These are phyloP conservation scores for Idaea straminata DNA, from an alignment of 2,888 invertebrate species.

Conservation along the genomic window DNA sequence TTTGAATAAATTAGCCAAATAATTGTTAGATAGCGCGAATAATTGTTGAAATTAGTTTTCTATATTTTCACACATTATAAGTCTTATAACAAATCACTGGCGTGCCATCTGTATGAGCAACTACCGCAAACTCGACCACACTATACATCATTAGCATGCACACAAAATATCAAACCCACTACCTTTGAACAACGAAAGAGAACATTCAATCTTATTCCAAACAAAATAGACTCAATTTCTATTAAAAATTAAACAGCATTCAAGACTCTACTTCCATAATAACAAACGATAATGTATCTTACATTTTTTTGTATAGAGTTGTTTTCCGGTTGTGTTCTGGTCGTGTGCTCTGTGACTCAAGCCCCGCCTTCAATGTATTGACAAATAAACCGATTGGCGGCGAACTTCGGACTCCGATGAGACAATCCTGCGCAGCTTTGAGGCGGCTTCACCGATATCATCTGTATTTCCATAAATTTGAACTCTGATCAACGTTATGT, in stretches of 20 bases:
- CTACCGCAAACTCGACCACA: slow-evolving; percentile 73
- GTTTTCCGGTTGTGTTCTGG: slow-evolving; percentile 27
- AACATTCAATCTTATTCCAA: slow-evolving; percentile 41
- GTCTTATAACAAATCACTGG: slow-evolving; percentile 60
- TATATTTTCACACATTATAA: slow-evolving; percentile 47
- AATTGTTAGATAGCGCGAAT: background rate
- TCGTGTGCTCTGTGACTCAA: slow-evolving; percentile 34
- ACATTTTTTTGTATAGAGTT: slow-evolving; percentile 26
- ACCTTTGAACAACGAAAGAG: slow-evolving; percentile 29
- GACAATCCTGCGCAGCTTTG: slow-evolving; percentile 71
- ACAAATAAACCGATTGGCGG: slow-evolving; percentile 72
- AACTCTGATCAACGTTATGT: slow-evolving; percentile 32
- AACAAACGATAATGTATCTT: slow-evolving; percentile 35
- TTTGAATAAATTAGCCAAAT: background rate
- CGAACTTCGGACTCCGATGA: slow-evolving; percentile 43
- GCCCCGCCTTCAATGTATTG: slow-evolving; percentile 65
- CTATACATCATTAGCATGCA: slow-evolving; percentile 73
- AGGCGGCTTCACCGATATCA: slow-evolving; percentile 53
- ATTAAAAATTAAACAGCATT: slow-evolving; percentile 16
- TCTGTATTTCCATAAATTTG: slow-evolving; percentile 42
- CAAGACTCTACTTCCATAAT: slow-evolving; percentile 21
- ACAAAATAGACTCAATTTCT: slow-evolving; percentile 41
- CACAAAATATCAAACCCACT: slow-evolving; percentile 68
- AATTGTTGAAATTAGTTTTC: background rate
- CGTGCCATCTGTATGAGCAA: slow-evolving; percentile 75